Base-by-base conservation (phyloP, 2,797 vertebrate species). In the Vultur gryphus region DNA sequence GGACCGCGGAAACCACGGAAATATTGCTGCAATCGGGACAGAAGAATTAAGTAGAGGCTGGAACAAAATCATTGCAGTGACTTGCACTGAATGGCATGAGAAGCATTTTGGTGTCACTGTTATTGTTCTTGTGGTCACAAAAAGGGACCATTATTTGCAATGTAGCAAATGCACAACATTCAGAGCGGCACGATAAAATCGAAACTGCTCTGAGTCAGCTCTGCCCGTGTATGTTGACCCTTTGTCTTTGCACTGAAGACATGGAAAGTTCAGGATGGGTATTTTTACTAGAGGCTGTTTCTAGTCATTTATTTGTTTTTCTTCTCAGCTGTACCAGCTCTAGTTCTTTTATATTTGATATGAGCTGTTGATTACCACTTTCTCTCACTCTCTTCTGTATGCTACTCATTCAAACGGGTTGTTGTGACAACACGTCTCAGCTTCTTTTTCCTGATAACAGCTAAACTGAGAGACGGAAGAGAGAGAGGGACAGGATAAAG, bases 121-220 rank as follows among this genome's bases (percentile, higher is more conserved):
- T 91, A 72, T 57, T 58, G 75, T 88, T 97, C 80, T 96, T 16
- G 58, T 44, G 37, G 94, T 85, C 81, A 91, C 87, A 86, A 89
- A 95, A 95, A 96, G 91, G 64, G 48, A 64, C 85, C 75, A 90
- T 94, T 97, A 95, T 98, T 92, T 89, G 85, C 48, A 90, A 43
- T 71, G 67, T n/a, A 75, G 33, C 54, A 55, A 76, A 77, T 84
- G 54, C 64, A 82, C 35, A 77, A 72, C 41, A 70, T 76, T 95
- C 90, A 87, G 80, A 54, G 54, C 77, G 67, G 49, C 62, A 77
- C 4, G 44, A 35, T 87, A 75, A 95, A 96, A 93, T 44, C 25
- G 5, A 66, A 93, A 87, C 48, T 75, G 58, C 79, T 58, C 41
- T 55, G 88, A 51, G 49, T 80, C 88, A 82, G 46, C 61, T 79